These are phyloP conservation scores for Dorcus hopei DNA, from an alignment of 2,888 invertebrate species.

Conservation along the genomic window DNA sequence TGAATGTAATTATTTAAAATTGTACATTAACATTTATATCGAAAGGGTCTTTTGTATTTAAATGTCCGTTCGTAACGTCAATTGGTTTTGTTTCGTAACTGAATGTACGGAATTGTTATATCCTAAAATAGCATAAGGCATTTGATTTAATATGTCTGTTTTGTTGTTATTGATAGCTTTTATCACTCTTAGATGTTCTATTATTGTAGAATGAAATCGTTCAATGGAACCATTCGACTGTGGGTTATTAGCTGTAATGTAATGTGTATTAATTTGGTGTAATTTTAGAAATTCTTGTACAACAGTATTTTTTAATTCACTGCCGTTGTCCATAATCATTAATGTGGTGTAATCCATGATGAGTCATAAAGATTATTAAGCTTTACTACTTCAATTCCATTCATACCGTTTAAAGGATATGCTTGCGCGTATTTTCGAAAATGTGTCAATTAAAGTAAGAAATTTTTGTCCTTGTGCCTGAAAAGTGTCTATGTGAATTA, in stretches of 20 bases:
- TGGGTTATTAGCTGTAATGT: not conserved
- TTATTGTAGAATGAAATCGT: not conserved
- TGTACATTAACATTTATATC: no score
- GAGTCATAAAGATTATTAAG: not conserved
- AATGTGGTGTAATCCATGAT: not conserved
- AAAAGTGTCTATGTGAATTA: conserved; percentile 14
- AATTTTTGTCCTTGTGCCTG: conserved; percentile 12
- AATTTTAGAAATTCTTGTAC: not conserved
- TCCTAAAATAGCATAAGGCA: not conserved
- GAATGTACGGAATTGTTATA: not conserved
- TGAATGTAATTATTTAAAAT: no score
- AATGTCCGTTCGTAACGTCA: not conserved
- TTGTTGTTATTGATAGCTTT: no score
- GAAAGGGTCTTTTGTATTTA: not conserved
- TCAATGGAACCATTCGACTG: not conserved
- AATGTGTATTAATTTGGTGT: not conserved
- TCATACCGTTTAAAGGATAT: conserved; percentile 6
- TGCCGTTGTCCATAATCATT: not conserved
- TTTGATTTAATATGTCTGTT: no score
- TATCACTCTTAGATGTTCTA: not conserved
- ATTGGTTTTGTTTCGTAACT: not conserved
- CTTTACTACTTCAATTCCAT: not conserved
- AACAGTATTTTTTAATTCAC: no score
- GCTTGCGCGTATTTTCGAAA: conserved; percentile 15
- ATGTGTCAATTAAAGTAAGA: conserved; percentile 15